phyloP scores from a whole-genome alignment of 2,888 invertebrate species.

The Tachina lurida region DNA sequence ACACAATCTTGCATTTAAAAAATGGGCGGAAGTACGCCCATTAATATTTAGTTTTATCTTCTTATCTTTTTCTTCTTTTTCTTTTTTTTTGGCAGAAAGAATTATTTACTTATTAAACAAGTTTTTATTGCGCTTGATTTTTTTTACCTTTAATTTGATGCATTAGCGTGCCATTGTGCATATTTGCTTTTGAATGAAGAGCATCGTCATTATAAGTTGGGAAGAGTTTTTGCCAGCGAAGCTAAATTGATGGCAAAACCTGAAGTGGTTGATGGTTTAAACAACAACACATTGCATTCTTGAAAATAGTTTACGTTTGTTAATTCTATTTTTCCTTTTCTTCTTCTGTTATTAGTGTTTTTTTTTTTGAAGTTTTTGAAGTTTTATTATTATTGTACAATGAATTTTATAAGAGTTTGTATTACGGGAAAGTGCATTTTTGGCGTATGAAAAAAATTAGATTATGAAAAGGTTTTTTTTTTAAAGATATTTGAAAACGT shows the following conservation, averaged over 20 bases:
- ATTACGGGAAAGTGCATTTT: constrained; percentile 17
- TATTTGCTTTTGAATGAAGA: background rate
- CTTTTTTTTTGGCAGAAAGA: no score
- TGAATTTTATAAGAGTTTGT: constrained; percentile 24
- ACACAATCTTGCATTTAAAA: no score
- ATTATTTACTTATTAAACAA: no score
- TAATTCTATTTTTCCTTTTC: constrained; percentile 1
- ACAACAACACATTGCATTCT: constrained; percentile 44
- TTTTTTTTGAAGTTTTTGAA: background rate
- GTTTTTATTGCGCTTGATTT: no score
- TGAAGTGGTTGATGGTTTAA: constrained; percentile 42
- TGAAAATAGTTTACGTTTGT: constrained; percentile 46
- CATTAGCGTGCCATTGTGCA: background rate
- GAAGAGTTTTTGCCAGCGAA: constrained; percentile 30
- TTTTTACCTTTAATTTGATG: background rate
- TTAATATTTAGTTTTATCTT: no score
- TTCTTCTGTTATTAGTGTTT: background rate
- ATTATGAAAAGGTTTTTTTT: constrained; percentile 15
- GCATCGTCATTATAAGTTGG: constrained; percentile 32
- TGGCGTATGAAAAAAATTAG: constrained; percentile 11
- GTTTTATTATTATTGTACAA: background rate
- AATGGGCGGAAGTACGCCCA: no score
- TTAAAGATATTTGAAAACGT: background rate
- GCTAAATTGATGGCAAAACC: constrained; percentile 44
- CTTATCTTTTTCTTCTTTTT: no score